Evolutionary conservation across 2,113 vertebrate species (phyloP), one percentile per base, ranked within the genome.

Genomic region (Alectura lathami): DNA sequence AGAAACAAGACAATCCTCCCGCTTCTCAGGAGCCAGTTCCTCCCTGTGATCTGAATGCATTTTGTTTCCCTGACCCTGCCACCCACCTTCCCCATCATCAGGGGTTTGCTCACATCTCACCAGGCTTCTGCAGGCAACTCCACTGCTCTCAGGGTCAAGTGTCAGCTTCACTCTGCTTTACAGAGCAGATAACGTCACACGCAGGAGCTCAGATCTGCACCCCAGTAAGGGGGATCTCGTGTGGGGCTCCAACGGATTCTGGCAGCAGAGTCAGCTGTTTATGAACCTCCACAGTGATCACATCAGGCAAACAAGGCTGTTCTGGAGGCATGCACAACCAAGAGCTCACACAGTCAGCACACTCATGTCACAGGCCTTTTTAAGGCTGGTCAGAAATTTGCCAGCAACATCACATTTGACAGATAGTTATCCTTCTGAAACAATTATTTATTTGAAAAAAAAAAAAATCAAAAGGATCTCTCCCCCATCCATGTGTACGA

Each of bases 41-140:
- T 43, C 34, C 16, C 40, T 14, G 10, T 23, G 66, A 24, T 12
- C 24, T 36, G 10, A 60, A 38, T 0, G 3, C 8, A 21, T 34
- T 62, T 81, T 67, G 6, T 47, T 63, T 42, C 40, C 67, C 57
- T 81, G 50, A 89, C n/a, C 47, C 76, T 0, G 0, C 24, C 21
- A 43, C 30, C 34, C 40, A n/a, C 30, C 47, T 53, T 32, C n/a
- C 18, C 26, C 30, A 9, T 43, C n/a, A 74, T 18, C 0, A 0
- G 51, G 16, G 12, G 21, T 63, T 63, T 42, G 36, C 54, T 57
- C 22, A 5, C 32, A 36, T 62, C 34, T 78, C 56, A 69, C 50
- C 59, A 34, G 27, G 24, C 45, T 47, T 22, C 40, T 38, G 5
- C 17, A 91, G 21, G 42, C 30, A 85, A 66, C 56, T 36, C 70